A percentile compares a stretch with the other conserved stretches of the same genome.
These are phyloP conservation scores for Misgurnus anguillicaudatus DNA, from an alignment of 2,113 vertebrate genomes.

Conservation along the genomic window DNA sequence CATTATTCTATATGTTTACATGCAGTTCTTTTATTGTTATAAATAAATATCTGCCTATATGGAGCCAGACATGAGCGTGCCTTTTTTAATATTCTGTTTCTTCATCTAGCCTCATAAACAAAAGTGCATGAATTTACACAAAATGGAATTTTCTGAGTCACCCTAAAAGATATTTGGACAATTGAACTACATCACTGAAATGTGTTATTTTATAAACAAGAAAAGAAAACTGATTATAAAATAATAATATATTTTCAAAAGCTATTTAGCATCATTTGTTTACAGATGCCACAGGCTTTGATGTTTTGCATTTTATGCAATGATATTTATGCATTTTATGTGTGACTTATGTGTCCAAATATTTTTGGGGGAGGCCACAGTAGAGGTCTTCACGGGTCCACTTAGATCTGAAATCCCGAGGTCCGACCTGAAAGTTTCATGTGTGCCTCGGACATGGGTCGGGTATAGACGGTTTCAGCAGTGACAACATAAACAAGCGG, in stretches of 20 bases:
- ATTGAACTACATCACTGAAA: no score
- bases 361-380: background rate
- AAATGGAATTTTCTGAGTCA: background rate
- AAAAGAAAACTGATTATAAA: no score
- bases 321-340: background rate
- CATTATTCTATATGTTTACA: slow-evolving; percentile 22
- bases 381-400: background rate
- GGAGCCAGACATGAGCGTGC: slow-evolving; percentile 42
- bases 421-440: no score
- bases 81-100: slow-evolving; percentile 9
- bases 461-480: no score
- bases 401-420: no score
- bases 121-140: slow-evolving; percentile 6
- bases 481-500: no score
- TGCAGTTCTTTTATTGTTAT: slow-evolving; percentile 30
- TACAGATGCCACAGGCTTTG: no score
- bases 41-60: slow-evolving; percentile 34
- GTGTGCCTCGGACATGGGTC: no score
- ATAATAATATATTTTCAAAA: no score
- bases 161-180: background rate
- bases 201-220: no score
- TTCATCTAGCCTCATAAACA: background rate
- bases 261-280: no score
- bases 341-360: background rate
- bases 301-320: no score